Conservation (phyloP, 2,113 vertebrate genomes). For the Ceyx melanurus region DNA sequence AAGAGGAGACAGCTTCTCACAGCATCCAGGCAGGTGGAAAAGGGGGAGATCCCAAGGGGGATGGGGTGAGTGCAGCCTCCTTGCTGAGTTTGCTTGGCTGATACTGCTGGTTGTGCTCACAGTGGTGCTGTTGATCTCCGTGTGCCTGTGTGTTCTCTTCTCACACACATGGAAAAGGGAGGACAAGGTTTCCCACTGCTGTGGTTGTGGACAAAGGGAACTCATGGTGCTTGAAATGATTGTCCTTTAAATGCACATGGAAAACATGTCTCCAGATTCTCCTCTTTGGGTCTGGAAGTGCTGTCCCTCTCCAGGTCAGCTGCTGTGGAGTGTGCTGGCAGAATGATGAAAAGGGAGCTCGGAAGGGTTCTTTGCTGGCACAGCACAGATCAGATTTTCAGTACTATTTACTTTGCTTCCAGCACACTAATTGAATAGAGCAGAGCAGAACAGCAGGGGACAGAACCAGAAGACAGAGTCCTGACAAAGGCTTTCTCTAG, state of each 20-base stretch:
- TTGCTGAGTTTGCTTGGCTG: neutral
- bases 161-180: neutral
- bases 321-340: constrained; percentile 3
- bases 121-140: neutral
- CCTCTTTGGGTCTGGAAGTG: neutral
- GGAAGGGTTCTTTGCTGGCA: constrained; percentile 43
- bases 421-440: constrained; percentile 70
- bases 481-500: constrained; percentile 63
- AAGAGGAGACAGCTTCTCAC: neutral
- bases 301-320: constrained; percentile 21
- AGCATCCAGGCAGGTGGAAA: neutral
- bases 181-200: neutral
- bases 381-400: constrained; percentile 27
- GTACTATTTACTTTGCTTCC: constrained; percentile 64
- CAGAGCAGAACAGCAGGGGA: constrained; percentile 56
- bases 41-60: neutral
- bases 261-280: neutral
- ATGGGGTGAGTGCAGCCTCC: neutral
- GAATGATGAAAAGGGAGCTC: constrained; percentile 43
- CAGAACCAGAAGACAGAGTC: constrained; percentile 44
- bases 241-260: neutral
- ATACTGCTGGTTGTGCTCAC: neutral
- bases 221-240: neutral
- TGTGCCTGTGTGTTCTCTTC: neutral
- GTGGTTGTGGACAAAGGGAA: constrained; percentile 12